phyloP scores from a whole-genome alignment of 2,888 invertebrate genomes.

The Pammene aurita region DNA sequence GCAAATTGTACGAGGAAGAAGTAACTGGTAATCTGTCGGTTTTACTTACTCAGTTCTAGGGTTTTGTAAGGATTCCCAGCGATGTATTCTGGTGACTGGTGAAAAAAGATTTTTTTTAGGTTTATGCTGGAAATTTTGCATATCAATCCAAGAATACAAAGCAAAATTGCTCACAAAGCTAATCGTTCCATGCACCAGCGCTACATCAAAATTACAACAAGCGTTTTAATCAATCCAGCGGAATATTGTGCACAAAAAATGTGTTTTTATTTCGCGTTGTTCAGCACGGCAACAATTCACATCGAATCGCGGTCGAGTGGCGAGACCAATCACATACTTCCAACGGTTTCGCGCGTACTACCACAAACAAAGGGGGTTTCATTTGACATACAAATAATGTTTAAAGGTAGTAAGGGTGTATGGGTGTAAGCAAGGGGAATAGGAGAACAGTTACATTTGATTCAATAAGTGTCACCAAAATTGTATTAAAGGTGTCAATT shows the following conservation, averaged over 20 bases:
- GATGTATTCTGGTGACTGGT: not conserved
- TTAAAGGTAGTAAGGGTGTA: constrained; percentile 27
- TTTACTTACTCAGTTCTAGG: no score
- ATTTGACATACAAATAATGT: constrained; percentile 46
- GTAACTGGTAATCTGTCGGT: no score
- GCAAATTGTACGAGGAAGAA: no score
- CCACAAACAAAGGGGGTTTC: constrained; percentile 47
- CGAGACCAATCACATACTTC: constrained; percentile 49
- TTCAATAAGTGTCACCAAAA: not conserved
- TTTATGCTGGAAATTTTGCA: not conserved
- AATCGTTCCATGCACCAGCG: not conserved
- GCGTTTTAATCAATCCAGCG: constrained; percentile 37
- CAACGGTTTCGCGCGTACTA: constrained; percentile 46
- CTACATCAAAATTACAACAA: constrained; percentile 17
- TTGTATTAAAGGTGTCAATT: no score
- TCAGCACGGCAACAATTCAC: constrained; percentile 48
- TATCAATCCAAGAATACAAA: not conserved
- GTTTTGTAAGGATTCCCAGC: no score
- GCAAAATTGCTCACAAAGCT: not conserved
- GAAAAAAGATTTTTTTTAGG: no score
- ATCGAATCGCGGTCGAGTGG: constrained; percentile 48
- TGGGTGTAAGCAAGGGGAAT: constrained; percentile 5
- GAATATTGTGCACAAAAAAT: constrained; percentile 44
- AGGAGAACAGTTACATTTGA: not conserved
- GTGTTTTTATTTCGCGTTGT: constrained; percentile 45